These are phyloP conservation scores for Delphinapterus leucas DNA, from an alignment of 2,113 vertebrate genomes.

Conservation along the genomic window DNA sequence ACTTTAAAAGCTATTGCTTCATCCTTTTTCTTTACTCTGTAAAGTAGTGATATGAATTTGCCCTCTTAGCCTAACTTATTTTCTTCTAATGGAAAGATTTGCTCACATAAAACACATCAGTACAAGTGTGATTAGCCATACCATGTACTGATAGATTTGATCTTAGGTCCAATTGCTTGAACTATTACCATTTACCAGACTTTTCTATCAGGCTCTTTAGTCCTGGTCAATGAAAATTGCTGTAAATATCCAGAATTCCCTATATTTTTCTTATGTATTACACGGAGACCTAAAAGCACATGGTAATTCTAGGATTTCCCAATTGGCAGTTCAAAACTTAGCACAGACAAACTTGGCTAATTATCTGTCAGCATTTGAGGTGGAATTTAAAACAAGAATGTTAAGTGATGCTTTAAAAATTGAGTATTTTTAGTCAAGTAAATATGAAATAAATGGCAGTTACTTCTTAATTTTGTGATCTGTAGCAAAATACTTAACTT, in stretches of 20 bases:
- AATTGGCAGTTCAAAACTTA: neutral
- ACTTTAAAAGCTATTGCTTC: neutral
- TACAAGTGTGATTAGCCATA: neutral
- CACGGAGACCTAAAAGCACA: neutral
- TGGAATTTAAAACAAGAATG: neutral
- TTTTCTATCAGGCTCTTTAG: neutral
- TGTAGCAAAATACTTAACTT: neutral
- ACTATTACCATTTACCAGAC: neutral
- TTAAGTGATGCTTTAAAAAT: neutral
- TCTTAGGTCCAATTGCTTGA: neutral
- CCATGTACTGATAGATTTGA: neutral
- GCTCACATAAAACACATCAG: neutral
- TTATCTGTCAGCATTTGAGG: neutral
- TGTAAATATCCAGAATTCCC: neutral
- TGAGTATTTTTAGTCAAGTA: neutral
- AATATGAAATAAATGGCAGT: slow-evolving; percentile 29
- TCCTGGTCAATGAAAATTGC: neutral
- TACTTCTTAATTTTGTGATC: neutral
- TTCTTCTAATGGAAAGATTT: neutral
- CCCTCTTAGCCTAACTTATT: neutral
- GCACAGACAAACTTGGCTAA: neutral
- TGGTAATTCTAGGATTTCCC: neutral
- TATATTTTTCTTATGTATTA: neutral
- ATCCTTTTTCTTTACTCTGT: neutral
- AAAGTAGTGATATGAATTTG: neutral